Base-by-base conservation (phyloP, 1,140 invertebrate species). In the Carcinoscorpius rotundicauda region DNA sequence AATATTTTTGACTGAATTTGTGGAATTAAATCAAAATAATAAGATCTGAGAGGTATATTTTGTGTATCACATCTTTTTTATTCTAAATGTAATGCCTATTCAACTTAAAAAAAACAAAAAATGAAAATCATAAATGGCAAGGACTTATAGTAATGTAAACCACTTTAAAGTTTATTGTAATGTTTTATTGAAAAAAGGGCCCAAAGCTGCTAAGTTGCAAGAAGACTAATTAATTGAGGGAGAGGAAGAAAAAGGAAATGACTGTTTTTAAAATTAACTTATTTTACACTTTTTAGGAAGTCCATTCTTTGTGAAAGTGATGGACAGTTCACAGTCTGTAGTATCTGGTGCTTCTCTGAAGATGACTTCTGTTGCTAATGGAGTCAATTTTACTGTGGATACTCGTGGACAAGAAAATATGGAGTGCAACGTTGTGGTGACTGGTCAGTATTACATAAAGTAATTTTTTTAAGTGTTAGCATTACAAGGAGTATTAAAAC, bases 271-370 rank as follows among this genome's bases (percentile, higher is more conserved):
- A 29, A 60, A 66, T 53, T 66, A 52, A 62, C 63, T 62, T 29
- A 1, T 29, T 29, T 29, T 29, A 29, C 29, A 29, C 9, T 9
- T 71, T 64, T 60, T 65, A 82, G 90, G 91, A 6, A 94, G 91
- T 51, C 91, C 92, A 10, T 94, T 93, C 75, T 88, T 86, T 76
- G 88, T 93, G 74, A 71, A 80, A 63, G 71, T 76, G 75, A 81
- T 82, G n/a, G 81, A 84, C 66, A 78, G 78, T 6, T 83, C 81
- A 65, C 83, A 85, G 72, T 79, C 85, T 0, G 71, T 81, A 29
- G 76, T 86, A 9, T 78, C 78, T 4, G 85, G 84, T 8, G 75
- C 80, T 56, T 83, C 81, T 66, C 71, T 87, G 11, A 83, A 84
- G 71, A 82, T 82, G 79, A 81, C 82, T 50, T 78, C 84, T 10